These are phyloP conservation scores for Saccostrea glomerata DNA, from an alignment of 1,140 invertebrate species.

Conservation along the genomic window DNA sequence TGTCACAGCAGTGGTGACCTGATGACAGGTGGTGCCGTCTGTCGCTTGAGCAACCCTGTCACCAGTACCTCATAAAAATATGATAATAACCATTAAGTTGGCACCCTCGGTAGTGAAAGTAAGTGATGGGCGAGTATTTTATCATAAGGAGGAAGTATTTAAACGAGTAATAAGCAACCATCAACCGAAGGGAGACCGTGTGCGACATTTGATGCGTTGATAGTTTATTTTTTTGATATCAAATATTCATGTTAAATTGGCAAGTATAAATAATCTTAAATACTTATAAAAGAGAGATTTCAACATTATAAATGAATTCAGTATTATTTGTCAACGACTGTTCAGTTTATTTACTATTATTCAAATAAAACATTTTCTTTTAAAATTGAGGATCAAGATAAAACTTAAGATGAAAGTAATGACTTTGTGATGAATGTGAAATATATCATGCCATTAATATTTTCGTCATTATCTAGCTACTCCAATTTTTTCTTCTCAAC, in stretches of 20 bases:
- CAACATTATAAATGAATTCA: too few relatives aligned
- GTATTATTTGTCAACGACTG: too few relatives aligned
- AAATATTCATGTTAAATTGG: not conserved
- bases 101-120: not conserved
- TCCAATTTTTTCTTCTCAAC: too few relatives aligned
- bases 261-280: not conserved
- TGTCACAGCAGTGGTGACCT: not conserved
- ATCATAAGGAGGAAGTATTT: not conserved
- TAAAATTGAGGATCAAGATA: too few relatives aligned
- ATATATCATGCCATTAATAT: too few relatives aligned
- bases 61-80: not conserved
- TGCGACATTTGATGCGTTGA: not conserved
- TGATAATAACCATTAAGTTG: slow-evolving; percentile 1
- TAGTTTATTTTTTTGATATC: not conserved
- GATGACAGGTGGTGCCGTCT: not conserved
- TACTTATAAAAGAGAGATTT: too few relatives aligned
- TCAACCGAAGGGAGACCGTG: not conserved
- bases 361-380: too few relatives aligned
- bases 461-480: too few relatives aligned
- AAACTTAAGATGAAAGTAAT: too few relatives aligned
- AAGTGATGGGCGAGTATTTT: not conserved
- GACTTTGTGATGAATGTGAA: too few relatives aligned
- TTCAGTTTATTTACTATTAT: too few relatives aligned
- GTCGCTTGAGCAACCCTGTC: not conserved
- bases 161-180: not conserved